Evolutionary conservation across 2,888 invertebrate species (phyloP), one percentile per base, ranked within the genome.

Genomic region (Andrena flavipes): DNA sequence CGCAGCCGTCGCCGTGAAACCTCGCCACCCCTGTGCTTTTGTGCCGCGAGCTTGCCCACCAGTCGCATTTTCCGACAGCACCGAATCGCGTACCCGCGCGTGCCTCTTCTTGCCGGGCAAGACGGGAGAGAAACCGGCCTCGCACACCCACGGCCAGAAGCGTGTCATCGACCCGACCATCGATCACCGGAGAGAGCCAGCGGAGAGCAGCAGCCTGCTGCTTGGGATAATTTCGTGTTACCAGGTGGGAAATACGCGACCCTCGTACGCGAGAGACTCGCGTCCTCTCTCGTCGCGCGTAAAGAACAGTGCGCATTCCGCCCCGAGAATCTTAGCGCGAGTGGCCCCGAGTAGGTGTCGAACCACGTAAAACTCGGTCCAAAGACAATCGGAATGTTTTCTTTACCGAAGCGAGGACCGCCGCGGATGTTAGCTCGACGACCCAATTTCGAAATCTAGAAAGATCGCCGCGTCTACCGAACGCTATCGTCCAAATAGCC

Each of bases 31-130:
- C 33, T 54, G 29, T 20, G 51, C 62, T 49, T 60, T 26, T 60
- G 68, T 60, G 69, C 33, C 60, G 49, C 35, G 60, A 68, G 42
- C 26, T 26, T 42, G 69, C 51, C n/a, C 51, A 51, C 20, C 20
- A 42, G 42, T 42, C 42, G 42, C 42, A 42, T 42, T 42, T 42
- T 42, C 42, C 13, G 16, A 42, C 42, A 42, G 42, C 42, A 16
- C 16, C 42, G 42, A 42, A 42, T 42, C 42, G 42, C 42, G 42
- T 42, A 42, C 16, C 16, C 42, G 42, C 42, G 42, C 16, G 42
- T 42, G 42, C 42, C 42, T 42, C 42, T 42, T 42, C 42, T 56
- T 56, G 4, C 20, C 54, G 23, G 2, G 54, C 2, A 20, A 54
- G 54, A 23, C 56, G 56, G 26, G 26, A 23, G 8, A 56, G 26